Evolutionary conservation across 2,888 invertebrate species (phyloP), one percentile per base, ranked within the genome.

Genomic region (Caenorhabditis sp.): DNA sequence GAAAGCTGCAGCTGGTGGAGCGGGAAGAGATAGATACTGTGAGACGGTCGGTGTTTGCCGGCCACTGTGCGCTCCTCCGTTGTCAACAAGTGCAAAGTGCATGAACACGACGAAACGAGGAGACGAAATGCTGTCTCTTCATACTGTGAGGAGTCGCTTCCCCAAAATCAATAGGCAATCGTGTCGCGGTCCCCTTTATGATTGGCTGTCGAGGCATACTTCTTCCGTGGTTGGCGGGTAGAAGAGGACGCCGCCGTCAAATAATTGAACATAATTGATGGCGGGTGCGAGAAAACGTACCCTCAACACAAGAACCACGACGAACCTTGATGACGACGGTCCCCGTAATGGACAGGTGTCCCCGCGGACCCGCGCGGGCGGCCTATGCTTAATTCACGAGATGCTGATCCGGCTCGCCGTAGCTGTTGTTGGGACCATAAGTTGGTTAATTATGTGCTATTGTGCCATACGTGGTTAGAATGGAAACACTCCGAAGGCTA

Each of bases 11-110:
- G 7, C 39, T 24, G 17, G 20, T 20, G 45, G 8, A 15, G 55
- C 48, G 59, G 41, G 43, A 59, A 52, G 59, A 70, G 59, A n/a
- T n/a, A n/a, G n/a, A 70, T 70, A 59, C 70, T 68, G 68, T 59
- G 53, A 53, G 53, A 24, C 13, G 53, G 24, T 35, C 41, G 39
- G 20, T 63, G 63, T 63, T 66, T 48, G 56, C 65, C 46, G 65
- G 65, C 55, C 43, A 43, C 50, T 37, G 68, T 55, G 55, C 53
- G 32, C 22, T 43, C 43, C 39, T n/a, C 48, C 37, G 68, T 59
- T 70, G 70, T 70, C 70, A 53, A 70, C 70, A 70, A 70, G 70
- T 70, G 70, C 70, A 70, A 70, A 70, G 70, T 70, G 70, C 70
- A 70, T 70, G 70, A 70, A 70, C 70, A 70, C 59, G 59, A 70